Base-by-base conservation (phyloP, 2,888 invertebrate genomes). In the Cactoblastis cactorum region DNA sequence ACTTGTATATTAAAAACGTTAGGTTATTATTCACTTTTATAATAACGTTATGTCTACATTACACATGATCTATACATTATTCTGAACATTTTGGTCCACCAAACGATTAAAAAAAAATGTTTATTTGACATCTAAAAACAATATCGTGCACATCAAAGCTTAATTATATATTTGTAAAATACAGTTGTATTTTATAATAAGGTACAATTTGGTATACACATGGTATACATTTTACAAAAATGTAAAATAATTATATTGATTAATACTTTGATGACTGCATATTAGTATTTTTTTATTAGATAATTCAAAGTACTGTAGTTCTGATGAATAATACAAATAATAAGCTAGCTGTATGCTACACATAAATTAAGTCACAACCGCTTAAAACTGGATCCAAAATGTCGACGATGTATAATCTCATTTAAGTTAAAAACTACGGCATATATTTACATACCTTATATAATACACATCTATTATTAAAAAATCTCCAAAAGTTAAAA, bases 401-500 rank as follows among this genome's bases (percentile, higher is more conserved):
- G 53, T 58, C 59, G 57, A 63, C 45, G 59, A 64, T 75, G 59
- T 62, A 67, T 75, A 84, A 86, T 85, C 84, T 84, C 84, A 82
- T 66, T 77, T 76, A 59, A 60, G 73, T 69, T 74, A 62, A 64
- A 22, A 65, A 53, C 73, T 80, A 83, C 61, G 63, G 28, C 59
- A 64, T 62, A 60, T 83, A 83, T 83, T 68, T 83, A 85, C 81
- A 83, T 54, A 70, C 64, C 73, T 49, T 37, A 74, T 78, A 81
- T 70, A 57, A 62, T 74, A 75, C 72, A 77, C 52, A 47, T 58
- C 58, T 65, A 73, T 58, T 56, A 71, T 71, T 69, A 69, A 70
- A 75, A 79, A 79, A 80, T 74, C 78, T 82, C 82, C 78, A 83
- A 84, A 82, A 77, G 79, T 83, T 79, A 77, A 82, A 80, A 86